Base-by-base conservation (phyloP, 2,113 vertebrate species). In the Odontophorus gujanensis region DNA sequence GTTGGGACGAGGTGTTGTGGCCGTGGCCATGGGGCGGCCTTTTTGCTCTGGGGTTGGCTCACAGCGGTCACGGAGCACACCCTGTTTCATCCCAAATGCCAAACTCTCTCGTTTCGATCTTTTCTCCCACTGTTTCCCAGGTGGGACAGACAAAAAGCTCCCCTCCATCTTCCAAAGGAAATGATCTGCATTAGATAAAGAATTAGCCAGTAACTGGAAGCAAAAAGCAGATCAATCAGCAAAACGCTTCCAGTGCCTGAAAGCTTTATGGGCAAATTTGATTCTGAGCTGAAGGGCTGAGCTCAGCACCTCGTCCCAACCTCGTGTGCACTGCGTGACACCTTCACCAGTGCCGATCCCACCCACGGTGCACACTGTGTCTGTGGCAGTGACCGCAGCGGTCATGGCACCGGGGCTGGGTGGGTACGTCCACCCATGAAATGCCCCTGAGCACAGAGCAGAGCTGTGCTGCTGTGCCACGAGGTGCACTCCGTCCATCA, bases 401-500 rank as follows among this genome's bases (percentile, higher is more conserved):
- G 10, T 12, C 40, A 11, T 40, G 40, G 32, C 4, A 14, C 42
- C 24, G 53, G 57, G 16, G 9, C 30, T 67, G 36, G 58, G 57
- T 53, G 19, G 59, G 55, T 76, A 76, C 24, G 2, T 22, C 48
- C 66, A 38, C 51, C 66, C 36, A 1, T 2, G 75, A 12, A 40
- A 40, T 13, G 40, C 40, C 40, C 40, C 40, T 40, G 81, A 51
- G 14, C 68, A 66, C 83, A 65, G 6, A 14, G 16, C 51, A 53
- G 26, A 30, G 28, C 26, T 6, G 51, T 30, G 43, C 83, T 87
- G 87, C 76, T 63, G 14, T 38, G 9, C 55, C 68, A 34, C 62
- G 85, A 95, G 63, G 48, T 28, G 47, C 79, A 85, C 63, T 77
- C 83, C 55, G 47, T 73, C 90, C 26, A 77, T 81, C 83, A 42